phyloP scores from a whole-genome alignment of 92 coral and sea anemone genomes.

The Scolanthus callimorphus region DNA sequence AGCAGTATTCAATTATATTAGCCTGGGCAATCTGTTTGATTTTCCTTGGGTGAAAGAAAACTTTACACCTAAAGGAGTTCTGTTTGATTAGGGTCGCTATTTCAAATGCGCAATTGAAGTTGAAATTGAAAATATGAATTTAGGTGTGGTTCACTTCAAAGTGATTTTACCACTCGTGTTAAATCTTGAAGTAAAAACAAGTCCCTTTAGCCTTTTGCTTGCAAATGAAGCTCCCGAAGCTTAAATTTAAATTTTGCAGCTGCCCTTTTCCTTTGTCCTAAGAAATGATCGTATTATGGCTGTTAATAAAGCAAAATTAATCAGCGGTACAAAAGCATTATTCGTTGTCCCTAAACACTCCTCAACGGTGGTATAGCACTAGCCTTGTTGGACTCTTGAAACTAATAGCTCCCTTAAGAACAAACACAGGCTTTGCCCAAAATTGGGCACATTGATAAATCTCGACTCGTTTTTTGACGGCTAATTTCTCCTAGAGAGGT shows the following conservation, averaged over 20 bases:
- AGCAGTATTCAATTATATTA: background rate
- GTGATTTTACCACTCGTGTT: too few species aligned
- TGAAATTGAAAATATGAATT: conserved; percentile 22
- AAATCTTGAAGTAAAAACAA: conserved; percentile 29
- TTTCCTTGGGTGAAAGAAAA: conserved; percentile 14
- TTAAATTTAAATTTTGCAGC: conserved; percentile 88
- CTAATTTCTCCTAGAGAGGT: conserved; percentile 23
- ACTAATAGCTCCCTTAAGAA: conserved; percentile 47
- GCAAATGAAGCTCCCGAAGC: conserved; percentile 37
- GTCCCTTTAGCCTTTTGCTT: conserved; percentile 28
- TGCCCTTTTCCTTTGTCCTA: conserved; percentile 60
- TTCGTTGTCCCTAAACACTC: conserved; percentile 62
- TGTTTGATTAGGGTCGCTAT: conserved; percentile 15
- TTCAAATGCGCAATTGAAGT: conserved; percentile 20
- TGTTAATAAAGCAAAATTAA: conserved; percentile 97
- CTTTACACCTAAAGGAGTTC: background rate
- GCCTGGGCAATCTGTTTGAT: background rate
- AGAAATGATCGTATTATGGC: conserved; percentile 82
- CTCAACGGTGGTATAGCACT: conserved; percentile 58
- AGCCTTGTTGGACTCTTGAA: too few species aligned
- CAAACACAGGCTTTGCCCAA: conserved; percentile 46
- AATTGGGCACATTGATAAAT: conserved; percentile 45
- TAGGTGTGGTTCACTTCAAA: too few species aligned
- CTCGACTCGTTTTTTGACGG: conserved; percentile 18
- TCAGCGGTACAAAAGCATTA: conserved; percentile 86